phyloP scores from a whole-genome alignment of 2,797 vertebrate species.

The Tarsius wallacei region DNA sequence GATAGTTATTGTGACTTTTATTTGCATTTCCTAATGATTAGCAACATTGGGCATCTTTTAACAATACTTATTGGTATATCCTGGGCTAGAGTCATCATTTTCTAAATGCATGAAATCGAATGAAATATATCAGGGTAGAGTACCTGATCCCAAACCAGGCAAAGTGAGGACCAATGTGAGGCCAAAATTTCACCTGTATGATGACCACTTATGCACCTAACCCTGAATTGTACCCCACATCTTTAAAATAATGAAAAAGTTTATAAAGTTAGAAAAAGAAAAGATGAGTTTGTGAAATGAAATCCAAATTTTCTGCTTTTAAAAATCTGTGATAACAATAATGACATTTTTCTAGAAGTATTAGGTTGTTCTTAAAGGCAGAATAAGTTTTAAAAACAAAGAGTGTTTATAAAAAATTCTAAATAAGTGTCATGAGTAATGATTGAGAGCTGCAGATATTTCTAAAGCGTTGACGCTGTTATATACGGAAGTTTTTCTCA shows the following conservation, averaged over 20 bases:
- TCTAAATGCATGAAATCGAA: neutral
- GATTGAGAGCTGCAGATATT: neutral
- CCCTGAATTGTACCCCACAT: too few relatives aligned
- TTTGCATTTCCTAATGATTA: neutral
- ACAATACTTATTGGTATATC: too few relatives aligned
- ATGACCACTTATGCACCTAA: too few relatives aligned
- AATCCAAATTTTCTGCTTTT: conserved; percentile 1
- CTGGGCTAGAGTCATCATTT: too few relatives aligned
- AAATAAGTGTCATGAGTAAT: neutral
- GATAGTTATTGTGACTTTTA: neutral
- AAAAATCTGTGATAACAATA: neutral
- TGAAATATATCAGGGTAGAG: neutral
- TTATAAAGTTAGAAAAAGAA: neutral
- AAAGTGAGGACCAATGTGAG: too few relatives aligned
- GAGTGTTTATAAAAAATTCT: neutral
- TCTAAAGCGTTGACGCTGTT: neutral
- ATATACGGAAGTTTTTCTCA: neutral
- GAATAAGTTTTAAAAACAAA: neutral
- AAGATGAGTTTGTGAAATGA: neutral
- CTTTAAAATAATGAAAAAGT: too few relatives aligned
- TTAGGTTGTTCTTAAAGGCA: conserved; percentile 4
- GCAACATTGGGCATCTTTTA: neutral
- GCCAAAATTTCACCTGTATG: too few relatives aligned
- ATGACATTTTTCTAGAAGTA: conserved; percentile 17
- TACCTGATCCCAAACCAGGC: too few relatives aligned